Evolutionary conservation across 2,797 vertebrate genomes (phyloP).

Genomic region (Diplodus sargus): DNA sequence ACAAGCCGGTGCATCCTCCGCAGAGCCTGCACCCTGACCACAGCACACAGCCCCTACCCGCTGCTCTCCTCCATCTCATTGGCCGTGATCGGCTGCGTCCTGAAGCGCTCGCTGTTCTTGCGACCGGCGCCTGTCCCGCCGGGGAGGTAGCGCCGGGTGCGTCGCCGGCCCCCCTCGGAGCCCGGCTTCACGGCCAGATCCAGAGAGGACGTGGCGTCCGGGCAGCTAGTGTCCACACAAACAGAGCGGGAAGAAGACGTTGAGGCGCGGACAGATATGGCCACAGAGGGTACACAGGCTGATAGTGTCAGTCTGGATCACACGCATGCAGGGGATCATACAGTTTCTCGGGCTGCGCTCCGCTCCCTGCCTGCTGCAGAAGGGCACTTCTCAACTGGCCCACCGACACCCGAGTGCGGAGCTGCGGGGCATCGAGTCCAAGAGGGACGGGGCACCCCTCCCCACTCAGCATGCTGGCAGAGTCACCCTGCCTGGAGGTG

Average conservation of each 20-base stretch:
- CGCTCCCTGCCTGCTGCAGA: conserved; percentile 78
- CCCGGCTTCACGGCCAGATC: conserved; percentile 76
- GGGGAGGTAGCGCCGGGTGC: conserved; percentile 80
- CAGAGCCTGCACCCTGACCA: conserved; percentile 5
- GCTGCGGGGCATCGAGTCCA: conserved; percentile 66
- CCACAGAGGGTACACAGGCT: conserved; percentile 23
- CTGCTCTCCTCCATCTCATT: conserved; percentile 84
- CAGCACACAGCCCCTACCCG: conserved; percentile 73
- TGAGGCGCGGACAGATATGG: conserved; percentile 5
- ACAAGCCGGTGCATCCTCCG: conserved; percentile 4
- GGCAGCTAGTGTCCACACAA: conserved; percentile 56
- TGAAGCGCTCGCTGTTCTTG: conserved; percentile 84
- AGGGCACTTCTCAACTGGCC: conserved; percentile 82
- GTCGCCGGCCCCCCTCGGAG: conserved; percentile 73
- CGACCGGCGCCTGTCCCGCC: conserved; percentile 63
- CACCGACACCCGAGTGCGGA: conserved; percentile 87
- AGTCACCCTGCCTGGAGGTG: conserved; percentile 79
- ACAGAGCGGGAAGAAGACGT: conserved; percentile 25
- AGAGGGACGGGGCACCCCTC: conserved; percentile 55
- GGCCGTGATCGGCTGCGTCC: conserved; percentile 87
- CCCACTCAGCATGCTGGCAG: conserved; percentile 64
- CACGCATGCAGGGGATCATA: conserved; percentile 78
- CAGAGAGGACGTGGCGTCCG: conserved; percentile 69
- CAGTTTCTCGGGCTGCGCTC: conserved; percentile 75
- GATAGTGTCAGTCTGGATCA: conserved; percentile 43